Evolutionary conservation across 2,797 vertebrate genomes (phyloP).

Genomic region (Valencia hispanica): DNA sequence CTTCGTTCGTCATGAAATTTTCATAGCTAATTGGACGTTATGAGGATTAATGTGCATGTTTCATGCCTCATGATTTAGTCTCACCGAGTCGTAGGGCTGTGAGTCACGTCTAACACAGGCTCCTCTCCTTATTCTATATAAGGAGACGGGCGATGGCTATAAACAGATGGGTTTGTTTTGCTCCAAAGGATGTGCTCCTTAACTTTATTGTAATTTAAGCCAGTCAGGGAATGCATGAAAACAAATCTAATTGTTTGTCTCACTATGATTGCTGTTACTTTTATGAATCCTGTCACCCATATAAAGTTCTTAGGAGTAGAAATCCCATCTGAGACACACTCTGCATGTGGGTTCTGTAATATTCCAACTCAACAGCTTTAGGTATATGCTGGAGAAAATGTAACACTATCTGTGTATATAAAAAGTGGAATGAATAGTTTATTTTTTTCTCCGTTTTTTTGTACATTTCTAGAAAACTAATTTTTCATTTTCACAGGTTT

Average conservation of each 20-base stretch:
- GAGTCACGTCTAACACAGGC: background rate
- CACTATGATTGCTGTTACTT: constrained; percentile 21
- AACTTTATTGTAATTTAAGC: constrained; percentile 33
- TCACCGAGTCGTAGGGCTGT: constrained; percentile 15
- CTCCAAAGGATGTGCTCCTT: constrained; percentile 2
- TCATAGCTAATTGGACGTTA: constrained; percentile 61
- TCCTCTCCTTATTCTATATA: constrained; percentile 3
- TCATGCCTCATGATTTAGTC: constrained; percentile 25
- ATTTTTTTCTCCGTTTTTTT: background rate
- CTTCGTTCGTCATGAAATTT: constrained; percentile 52
- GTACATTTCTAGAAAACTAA: background rate
- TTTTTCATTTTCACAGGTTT: background rate
- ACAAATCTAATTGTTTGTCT: constrained; percentile 34
- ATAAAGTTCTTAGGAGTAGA: constrained; percentile 6
- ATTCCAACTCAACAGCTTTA: background rate
- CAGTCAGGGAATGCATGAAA: constrained; percentile 27
- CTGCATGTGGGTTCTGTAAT: background rate
- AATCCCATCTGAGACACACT: background rate
- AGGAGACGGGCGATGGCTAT: background rate
- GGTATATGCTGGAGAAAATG: background rate
- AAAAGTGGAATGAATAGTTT: background rate
- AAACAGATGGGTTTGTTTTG: constrained; percentile 7
- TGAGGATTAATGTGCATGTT: constrained; percentile 60
- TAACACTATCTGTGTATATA: background rate
- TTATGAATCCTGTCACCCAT: background rate